Conservation (phyloP, 2,113 vertebrate species). For the Cavia aperea region DNA sequence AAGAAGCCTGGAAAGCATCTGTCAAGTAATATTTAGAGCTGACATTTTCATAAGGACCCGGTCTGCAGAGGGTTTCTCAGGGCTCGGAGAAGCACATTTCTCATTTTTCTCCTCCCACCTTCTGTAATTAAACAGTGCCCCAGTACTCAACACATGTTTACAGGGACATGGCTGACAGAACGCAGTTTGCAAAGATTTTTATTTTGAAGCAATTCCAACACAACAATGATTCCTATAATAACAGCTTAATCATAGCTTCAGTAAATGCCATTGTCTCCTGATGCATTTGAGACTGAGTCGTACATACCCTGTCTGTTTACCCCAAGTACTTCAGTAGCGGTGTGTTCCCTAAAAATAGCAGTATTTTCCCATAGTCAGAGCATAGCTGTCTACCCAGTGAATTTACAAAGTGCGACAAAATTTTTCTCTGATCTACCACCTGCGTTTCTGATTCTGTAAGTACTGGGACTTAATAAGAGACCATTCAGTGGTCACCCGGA, state of each 20-base stretch:
- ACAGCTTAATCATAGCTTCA: neutral
- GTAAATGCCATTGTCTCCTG: neutral
- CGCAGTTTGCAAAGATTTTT: neutral
- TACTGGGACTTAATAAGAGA: neutral
- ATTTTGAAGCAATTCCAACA: constrained; percentile 22
- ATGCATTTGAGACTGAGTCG: neutral
- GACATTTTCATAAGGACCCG: constrained; percentile 63
- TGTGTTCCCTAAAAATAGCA: neutral
- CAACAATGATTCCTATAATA: neutral
- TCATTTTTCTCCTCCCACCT: neutral
- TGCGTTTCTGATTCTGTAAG: neutral
- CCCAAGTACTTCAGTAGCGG: neutral
- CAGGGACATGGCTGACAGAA: neutral
- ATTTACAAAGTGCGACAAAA: neutral
- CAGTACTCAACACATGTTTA: neutral
- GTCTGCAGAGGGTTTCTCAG: constrained; percentile 18
- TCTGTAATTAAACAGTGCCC: neutral
- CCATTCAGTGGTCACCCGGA: neutral
- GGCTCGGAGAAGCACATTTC: constrained; percentile 14
- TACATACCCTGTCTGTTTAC: neutral
- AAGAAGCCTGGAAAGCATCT: constrained; percentile 51
- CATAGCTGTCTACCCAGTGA: neutral
- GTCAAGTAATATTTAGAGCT: constrained; percentile 61
- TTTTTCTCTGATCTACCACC: neutral
- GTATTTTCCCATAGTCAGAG: neutral